Conservation (phyloP, 2,797 vertebrate species). For the Anguilla marmorata region DNA sequence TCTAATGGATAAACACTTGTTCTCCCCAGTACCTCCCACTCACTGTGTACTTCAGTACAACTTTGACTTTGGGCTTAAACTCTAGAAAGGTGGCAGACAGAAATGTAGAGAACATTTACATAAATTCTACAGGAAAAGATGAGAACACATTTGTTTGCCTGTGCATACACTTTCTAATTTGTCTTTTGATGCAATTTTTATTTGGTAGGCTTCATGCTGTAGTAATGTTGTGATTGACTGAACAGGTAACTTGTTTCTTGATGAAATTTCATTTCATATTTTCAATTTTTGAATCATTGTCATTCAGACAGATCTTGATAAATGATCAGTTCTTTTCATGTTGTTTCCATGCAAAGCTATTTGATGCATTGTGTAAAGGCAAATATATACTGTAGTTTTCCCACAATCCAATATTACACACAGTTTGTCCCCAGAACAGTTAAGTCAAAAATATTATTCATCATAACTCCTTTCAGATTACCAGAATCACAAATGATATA, state of each 20-base stretch:
- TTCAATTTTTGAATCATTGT: neutral
- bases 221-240: neutral
- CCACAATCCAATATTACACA: neutral
- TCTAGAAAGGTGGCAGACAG: neutral
- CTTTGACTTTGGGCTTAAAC: neutral
- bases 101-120: neutral
- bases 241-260: neutral
- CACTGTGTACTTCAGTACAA: neutral
- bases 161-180: neutral
- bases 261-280: neutral
- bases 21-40: neutral
- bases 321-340: neutral
- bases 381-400: neutral
- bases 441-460: neutral
- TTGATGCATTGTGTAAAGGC: neutral
- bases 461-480: neutral
- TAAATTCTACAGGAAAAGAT: too few species aligned
- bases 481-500: neutral
- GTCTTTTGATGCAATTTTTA: neutral
- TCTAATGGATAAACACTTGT: neutral
- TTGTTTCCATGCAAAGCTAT: neutral
- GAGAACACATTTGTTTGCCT: neutral
- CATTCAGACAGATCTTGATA: too few species aligned
- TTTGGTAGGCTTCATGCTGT: neutral
- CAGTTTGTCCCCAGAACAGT: neutral